Evolutionary conservation across 2,797 vertebrate genomes (phyloP).

Genomic region (Poeciliopsis presidionis): DNA sequence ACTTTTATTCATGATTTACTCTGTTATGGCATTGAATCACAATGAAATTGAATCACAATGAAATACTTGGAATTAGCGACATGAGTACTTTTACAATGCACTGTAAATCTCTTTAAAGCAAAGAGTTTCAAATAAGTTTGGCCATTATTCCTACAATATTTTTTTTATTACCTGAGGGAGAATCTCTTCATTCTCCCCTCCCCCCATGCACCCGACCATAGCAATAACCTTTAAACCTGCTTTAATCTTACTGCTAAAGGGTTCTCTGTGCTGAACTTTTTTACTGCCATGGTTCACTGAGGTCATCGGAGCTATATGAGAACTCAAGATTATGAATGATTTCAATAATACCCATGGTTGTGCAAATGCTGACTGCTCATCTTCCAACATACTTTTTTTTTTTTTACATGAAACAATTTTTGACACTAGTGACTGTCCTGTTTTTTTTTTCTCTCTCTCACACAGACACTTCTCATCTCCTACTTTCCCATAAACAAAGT

Average conservation of each 20-base stretch:
- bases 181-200: neutral
- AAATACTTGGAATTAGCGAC: neutral
- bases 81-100: neutral
- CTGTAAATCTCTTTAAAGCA: neutral
- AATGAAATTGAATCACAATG: neutral
- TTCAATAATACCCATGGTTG: constrained; percentile 28
- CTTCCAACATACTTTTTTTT: neutral
- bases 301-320: constrained; percentile 32
- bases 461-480: constrained; percentile 21
- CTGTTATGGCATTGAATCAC: neutral
- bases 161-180: neutral
- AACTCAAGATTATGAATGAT: constrained; percentile 24
- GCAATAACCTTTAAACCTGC: neutral
- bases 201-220: neutral
- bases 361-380: constrained; percentile 26
- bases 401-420: constrained; percentile 8
- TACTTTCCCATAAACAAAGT: constrained; percentile 46
- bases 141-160: neutral
- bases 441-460: constrained; percentile 15
- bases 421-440: constrained; percentile 8
- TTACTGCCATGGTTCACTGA: constrained; percentile 31
- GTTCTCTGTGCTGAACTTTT: constrained; percentile 26
- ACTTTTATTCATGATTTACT: neutral
- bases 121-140: neutral
- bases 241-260: neutral